Conservation (phyloP, 2,113 vertebrate genomes). For the Anhinga rufa region DNA sequence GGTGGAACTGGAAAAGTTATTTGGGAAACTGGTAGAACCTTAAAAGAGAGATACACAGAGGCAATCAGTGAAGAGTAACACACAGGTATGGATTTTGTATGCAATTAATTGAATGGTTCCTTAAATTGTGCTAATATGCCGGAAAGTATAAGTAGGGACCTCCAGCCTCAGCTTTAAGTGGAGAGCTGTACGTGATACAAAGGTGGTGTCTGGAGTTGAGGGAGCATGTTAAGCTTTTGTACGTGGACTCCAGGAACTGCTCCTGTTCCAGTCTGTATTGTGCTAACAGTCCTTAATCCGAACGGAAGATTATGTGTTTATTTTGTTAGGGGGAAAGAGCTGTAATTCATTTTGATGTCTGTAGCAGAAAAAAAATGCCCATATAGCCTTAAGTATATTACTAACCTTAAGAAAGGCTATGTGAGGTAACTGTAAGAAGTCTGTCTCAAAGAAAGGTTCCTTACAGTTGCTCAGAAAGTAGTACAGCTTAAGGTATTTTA, state of each 20-base stretch:
- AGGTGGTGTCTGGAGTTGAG: not conserved
- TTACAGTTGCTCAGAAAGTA: conserved; percentile 33
- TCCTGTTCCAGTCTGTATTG: not conserved
- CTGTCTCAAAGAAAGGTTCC: conserved; percentile 10
- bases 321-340: not conserved
- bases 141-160: not conserved
- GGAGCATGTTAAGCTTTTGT: not conserved
- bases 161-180: not conserved
- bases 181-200: not conserved
- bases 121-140: not conserved
- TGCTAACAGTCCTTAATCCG: not conserved
- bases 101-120: not conserved
- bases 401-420: not conserved
- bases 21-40: not conserved
- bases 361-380: not conserved
- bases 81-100: not conserved
- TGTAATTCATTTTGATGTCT: not conserved
- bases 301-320: not conserved
- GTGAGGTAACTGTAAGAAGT: not conserved
- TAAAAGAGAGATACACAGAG: not conserved
- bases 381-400: not conserved
- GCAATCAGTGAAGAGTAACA: not conserved
- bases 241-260: not conserved
- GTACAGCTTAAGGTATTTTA: conserved; percentile 34
- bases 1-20: not conserved